Evolutionary conservation across 2,113 vertebrate genomes (phyloP), one percentile per base, ranked within the genome.

Genomic region (Aramus guarauna): DNA sequence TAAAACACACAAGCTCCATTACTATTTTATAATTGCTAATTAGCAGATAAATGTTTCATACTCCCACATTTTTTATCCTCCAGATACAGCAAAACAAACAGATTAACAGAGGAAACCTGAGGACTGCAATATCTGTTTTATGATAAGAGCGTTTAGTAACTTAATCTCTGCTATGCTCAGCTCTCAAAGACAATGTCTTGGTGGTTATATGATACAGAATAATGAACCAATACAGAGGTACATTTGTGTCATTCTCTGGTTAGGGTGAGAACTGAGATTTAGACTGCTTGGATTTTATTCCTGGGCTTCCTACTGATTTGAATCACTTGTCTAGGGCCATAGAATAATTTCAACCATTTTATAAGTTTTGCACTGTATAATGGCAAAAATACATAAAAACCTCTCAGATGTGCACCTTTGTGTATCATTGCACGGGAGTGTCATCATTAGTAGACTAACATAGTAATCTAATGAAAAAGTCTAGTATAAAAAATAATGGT

Each of bases 41-140:
- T 96, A 94, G 74, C 81, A 88, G 96, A 95, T 92, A 79, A 92
- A 88, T 92, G 71, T 93, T 96, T 94, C 50, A 91, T 96, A 95
- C 94, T 90, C 92, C 91, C 86, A 96, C 94, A 66, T 90, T 92
- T 97, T 97, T 96, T 94, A 92, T 96, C 32, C 97, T 85, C 95
- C 73, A 91, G 92, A 89, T 79, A 91, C 69, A 88, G 62, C 77
- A 96, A 97, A 96, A 91, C 95, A 96, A 96, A 95, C 91, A 95
- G 89, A 97, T 91, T 96, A 94, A 43, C 80, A 63, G 91, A 47
- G 53, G 95, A 95, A 96, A 97, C 87, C 77, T 95, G 95, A 95
- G 69, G 86, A 91, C 74, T 95, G 66, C 84, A 95, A 47, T 91
- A 87, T 91, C 91, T 96, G 29, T 76, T 97, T 92, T 92, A 79